These are phyloP conservation scores for Eriocheir sinensis DNA, from an alignment of 1,140 invertebrate species.

Conservation along the genomic window DNA sequence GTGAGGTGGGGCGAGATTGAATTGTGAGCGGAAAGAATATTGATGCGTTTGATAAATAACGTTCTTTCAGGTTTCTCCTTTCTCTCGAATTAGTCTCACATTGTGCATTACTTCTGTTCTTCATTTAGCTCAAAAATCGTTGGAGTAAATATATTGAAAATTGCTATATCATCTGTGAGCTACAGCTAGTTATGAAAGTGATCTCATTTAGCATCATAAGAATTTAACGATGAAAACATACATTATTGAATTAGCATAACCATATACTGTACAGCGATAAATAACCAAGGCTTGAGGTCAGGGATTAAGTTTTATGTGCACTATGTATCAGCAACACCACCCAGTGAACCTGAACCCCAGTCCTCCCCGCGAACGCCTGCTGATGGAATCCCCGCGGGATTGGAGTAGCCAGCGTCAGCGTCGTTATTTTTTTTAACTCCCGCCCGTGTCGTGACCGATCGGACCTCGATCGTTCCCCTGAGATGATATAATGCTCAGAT, in stretches of 20 bases:
- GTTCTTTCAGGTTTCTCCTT: neutral
- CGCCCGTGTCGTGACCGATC: neutral
- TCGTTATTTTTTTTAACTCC: neutral
- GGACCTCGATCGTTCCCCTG: neutral
- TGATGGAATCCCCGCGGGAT: neutral
- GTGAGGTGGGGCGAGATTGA: neutral
- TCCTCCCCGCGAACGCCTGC: neutral
- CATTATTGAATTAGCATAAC: too few relatives aligned
- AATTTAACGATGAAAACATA: too few relatives aligned
- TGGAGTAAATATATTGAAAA: too few relatives aligned
- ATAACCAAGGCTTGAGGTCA: neutral
- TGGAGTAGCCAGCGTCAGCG: neutral
- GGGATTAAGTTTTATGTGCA: neutral
- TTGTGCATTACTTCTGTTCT: neutral
- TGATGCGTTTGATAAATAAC: neutral
- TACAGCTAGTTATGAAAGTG: too few relatives aligned
- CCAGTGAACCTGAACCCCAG: neutral
- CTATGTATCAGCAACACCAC: neutral
- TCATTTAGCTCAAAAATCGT: neutral
- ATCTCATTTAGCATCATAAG: too few relatives aligned
- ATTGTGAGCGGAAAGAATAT: neutral
- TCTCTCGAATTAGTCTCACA: neutral
- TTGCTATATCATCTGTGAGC: too few relatives aligned
- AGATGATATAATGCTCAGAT: too few relatives aligned
- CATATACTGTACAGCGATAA: too few relatives aligned